These are phyloP conservation scores for Colostygia pectinataria DNA, from an alignment of 2,888 invertebrate species.

Conservation along the genomic window DNA sequence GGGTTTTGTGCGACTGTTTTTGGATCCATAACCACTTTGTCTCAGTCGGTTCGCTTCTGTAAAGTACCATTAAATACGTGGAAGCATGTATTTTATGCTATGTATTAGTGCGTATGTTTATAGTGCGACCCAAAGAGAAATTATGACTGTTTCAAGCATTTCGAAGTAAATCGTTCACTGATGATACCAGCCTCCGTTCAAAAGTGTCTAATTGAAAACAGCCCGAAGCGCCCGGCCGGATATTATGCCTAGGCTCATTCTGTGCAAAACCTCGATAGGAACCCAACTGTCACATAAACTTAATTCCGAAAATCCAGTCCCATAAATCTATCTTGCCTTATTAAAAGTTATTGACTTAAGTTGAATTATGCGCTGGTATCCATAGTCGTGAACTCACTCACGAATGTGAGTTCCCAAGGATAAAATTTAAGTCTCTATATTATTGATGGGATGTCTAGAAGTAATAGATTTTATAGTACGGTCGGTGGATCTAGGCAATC, in stretches of 20 bases:
- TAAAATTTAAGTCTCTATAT: no score
- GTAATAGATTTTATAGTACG: no score
- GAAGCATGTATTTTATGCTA: no score
- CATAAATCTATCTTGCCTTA: not conserved
- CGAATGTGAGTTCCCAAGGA: no score
- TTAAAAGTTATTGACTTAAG: not conserved
- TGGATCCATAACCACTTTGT: conserved; percentile 9
- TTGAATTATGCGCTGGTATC: no score
- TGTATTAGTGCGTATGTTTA: no score
- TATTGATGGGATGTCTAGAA: no score
- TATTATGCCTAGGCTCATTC: conserved; percentile 44
- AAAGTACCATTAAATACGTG: conserved; percentile 5
- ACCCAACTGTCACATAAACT: conserved; percentile 41
- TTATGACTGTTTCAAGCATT: conserved; percentile 8
- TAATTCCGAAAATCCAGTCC: conserved; percentile 31
- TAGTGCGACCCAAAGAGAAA: conserved; percentile 10
- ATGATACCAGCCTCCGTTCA: conserved; percentile 33
- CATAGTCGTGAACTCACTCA: no score
- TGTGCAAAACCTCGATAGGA: conserved; percentile 34
- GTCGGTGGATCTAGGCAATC: no score
- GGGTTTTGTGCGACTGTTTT: conserved; percentile 17
- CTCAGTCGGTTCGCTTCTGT: not conserved
- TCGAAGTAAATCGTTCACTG: conserved; percentile 7
- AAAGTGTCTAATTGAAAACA: conserved; percentile 52
- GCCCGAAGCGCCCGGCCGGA: conserved; percentile 45